Conservation (phyloP, 2,888 invertebrate genomes). For the Reticulitermes lucifugus region DNA sequence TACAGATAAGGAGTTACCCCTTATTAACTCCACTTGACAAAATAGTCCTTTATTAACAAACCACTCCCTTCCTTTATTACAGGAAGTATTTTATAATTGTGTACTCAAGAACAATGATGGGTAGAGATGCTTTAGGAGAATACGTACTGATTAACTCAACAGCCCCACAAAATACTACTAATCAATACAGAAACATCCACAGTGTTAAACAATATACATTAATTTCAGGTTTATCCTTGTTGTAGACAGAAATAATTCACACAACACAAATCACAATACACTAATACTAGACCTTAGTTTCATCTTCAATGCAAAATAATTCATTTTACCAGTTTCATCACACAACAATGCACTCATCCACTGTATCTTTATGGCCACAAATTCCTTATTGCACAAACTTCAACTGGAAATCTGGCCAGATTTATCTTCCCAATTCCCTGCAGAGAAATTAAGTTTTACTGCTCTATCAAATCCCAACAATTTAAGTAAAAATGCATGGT, state of each 20-base stretch:
- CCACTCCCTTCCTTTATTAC: too few species aligned
- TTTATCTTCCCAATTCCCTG: slow-evolving; percentile 7
- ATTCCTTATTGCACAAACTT: not conserved
- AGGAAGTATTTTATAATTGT: too few species aligned
- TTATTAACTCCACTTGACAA: too few species aligned
- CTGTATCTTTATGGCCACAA: not conserved
- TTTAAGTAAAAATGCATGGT: too few species aligned
- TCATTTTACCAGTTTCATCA: not conserved
- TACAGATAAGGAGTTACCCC: not conserved
- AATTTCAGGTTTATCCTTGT: not conserved
- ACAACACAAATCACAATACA: not conserved
- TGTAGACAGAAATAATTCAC: not conserved
- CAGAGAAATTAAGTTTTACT: not conserved
- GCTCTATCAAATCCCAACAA: not conserved
- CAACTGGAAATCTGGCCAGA: slow-evolving; percentile 12
- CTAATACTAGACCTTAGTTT: not conserved
- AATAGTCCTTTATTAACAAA: too few species aligned
- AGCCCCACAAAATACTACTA: not conserved
- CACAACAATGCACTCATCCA: slow-evolving; percentile 1
- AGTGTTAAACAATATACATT: not conserved
- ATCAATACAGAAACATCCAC: not conserved
- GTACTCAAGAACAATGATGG: not conserved
- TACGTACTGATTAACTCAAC: not conserved
- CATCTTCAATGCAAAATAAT: not conserved
- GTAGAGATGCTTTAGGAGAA: not conserved